A percentile compares a stretch with the other conserved stretches of the same genome.
Evolutionary conservation across 2,797 vertebrate genomes (phyloP).

Genomic region (Cichlasoma orientale): DNA sequence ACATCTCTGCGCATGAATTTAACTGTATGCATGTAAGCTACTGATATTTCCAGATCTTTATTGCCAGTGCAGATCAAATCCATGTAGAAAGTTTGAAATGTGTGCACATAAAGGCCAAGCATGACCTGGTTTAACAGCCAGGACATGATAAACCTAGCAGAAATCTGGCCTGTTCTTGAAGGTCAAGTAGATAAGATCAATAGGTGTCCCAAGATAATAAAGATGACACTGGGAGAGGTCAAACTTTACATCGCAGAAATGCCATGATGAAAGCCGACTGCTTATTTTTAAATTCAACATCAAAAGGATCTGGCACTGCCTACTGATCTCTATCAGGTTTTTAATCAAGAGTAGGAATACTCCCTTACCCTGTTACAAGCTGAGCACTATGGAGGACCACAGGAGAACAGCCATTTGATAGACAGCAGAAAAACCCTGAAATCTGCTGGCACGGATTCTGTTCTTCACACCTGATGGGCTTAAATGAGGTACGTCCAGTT

Average conservation of each 20-base stretch:
- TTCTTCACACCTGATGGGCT: background rate
- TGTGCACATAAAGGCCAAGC: conserved; percentile 52
- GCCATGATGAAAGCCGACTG: background rate
- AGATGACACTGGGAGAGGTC: background rate
- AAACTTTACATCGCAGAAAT: conserved; percentile 9
- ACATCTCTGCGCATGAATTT: background rate
- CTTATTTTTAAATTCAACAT: background rate
- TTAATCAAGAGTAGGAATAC: background rate
- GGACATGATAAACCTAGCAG: background rate
- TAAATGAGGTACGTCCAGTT: background rate
- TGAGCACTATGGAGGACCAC: background rate
- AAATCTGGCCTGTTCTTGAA: conserved; percentile 15
- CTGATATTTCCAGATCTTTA: conserved; percentile 1
- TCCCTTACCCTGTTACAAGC: background rate
- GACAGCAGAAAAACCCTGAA: too few relatives aligned
- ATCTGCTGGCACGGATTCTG: background rate
- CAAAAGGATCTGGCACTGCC: background rate
- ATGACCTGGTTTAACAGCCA: conserved; percentile 16
- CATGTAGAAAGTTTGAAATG: background rate
- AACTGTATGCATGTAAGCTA: background rate
- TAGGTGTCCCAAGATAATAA: conserved; percentile 6
- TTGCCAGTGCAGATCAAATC: conserved; percentile 34
- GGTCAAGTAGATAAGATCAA: conserved; percentile 43
- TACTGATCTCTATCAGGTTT: background rate
- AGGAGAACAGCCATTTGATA: background rate